Conservation (phyloP, 2,113 vertebrate species). For the Lepisosteus osseus region DNA sequence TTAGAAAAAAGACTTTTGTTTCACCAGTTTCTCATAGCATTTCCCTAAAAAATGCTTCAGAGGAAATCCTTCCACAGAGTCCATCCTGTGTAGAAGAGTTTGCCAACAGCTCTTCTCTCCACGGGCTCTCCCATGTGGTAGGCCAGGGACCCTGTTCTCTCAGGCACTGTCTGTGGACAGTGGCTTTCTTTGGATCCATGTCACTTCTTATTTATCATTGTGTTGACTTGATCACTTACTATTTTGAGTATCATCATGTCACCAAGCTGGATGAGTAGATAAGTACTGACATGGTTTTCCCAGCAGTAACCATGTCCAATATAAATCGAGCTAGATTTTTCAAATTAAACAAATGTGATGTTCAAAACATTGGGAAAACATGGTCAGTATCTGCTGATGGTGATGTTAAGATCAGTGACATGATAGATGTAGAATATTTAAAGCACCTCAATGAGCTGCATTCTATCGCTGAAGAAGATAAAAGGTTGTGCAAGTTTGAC, state of each 20-base stretch:
- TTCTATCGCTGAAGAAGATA: conserved; percentile 20
- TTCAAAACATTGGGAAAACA: conserved; percentile 50
- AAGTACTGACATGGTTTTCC: conserved; percentile 32
- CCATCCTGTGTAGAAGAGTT: conserved; percentile 44
- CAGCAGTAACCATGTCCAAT: conserved; percentile 53
- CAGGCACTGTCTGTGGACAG: conserved; percentile 46
- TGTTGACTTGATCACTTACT: conserved; percentile 29
- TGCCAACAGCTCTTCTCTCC: conserved; percentile 42
- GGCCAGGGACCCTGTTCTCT: conserved; percentile 11
- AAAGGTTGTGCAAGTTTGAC: conserved; percentile 34
- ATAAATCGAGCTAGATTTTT: conserved; percentile 51
- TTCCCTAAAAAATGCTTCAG: too few species aligned
- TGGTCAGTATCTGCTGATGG: conserved; percentile 41
- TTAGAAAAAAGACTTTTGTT: neutral
- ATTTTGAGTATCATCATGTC: conserved; percentile 55
- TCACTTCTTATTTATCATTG: conserved; percentile 41
- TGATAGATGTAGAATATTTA: conserved; percentile 13
- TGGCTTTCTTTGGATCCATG: conserved; percentile 44
- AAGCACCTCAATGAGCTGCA: conserved; percentile 32
- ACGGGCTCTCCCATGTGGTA: conserved; percentile 53
- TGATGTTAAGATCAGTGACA: conserved; percentile 16
- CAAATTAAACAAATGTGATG: conserved; percentile 37
- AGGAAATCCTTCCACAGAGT: too few species aligned
- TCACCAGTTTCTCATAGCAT: neutral
- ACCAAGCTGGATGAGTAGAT: conserved; percentile 53